Base-by-base conservation (phyloP, 2,113 vertebrate species). In the Brienomyrus brachyistius region DNA sequence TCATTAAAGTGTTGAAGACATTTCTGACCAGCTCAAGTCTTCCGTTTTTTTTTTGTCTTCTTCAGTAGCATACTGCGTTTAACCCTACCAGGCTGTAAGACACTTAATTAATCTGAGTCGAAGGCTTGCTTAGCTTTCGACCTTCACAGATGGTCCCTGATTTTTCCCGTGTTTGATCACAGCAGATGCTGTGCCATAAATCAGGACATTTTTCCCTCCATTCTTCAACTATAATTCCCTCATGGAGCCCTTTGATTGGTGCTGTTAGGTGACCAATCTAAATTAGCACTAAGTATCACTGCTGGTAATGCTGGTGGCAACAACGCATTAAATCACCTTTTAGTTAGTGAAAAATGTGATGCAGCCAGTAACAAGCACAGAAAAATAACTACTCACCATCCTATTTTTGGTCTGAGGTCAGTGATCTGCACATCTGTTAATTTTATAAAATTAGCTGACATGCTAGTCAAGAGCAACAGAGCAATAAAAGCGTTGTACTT, bases 201-300 rank as follows among this genome's bases (percentile, higher is more conserved):
- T 88, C 50, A 52, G 50, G 54, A 59, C 52, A 87, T 47, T 54
- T 52, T 87, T 19, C 9, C n/a, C 27, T 27, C 13, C 62, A 51
- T 56, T 88, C 51, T 59, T 88, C 15, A 50, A 54, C 47, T 86
- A 11, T n/a, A 86, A 86, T 52, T 52, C 51, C 50, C 85, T 17
- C 50, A 45, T 54, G 86, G 86, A 23, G 86, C 19, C 51, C 50
- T 59, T 54, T 87, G 19, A 86, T 86, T 86, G 31, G 91, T 90
- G 89, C n/a, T 47, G 85, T 84, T 40, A 70, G 83, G 88, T 21
- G 23, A 31, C 66, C 66, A 54, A 15, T 56, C 86, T 13, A 54
- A 54, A 87, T 87, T 56, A 54, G 27, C 27, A 59, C n/a, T 56
- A n/a, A 27, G 17, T 31, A 31, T 35, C 23, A 27, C n/a, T 52